Percentiles rank a stretch among this genome's conserved stretches.
phyloP scores from a whole-genome alignment of 2,888 invertebrate genomes.

The Gryllus longicercus region DNA sequence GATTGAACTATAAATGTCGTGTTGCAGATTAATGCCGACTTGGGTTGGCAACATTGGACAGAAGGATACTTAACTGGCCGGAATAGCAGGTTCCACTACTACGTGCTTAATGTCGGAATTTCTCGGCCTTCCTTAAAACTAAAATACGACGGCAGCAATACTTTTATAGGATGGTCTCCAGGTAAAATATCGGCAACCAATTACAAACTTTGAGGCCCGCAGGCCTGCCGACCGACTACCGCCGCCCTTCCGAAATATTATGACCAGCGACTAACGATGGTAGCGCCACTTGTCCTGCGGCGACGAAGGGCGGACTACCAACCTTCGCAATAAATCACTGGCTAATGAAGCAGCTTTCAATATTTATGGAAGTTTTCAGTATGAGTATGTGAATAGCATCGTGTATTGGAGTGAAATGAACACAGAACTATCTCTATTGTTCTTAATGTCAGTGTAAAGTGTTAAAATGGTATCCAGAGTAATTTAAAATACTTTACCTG shows the following conservation, averaged over 20 bases:
- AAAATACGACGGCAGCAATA: neutral
- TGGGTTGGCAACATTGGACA: no score
- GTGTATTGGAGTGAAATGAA: no score
- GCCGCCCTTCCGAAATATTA: neutral
- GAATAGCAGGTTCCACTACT: neutral
- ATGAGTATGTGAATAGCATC: no score
- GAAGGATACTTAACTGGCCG: no score
- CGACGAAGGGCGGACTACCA: neutral
- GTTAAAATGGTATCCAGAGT: no score
- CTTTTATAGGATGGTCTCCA: neutral
- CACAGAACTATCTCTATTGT: no score
- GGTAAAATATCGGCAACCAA: constrained; percentile 8
- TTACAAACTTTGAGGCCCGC: neutral
- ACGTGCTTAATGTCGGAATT: neutral
- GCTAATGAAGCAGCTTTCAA: neutral
- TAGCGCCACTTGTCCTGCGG: neutral
- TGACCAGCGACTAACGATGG: neutral
- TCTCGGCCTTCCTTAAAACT: constrained; percentile 1
- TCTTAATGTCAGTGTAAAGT: no score
- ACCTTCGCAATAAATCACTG: neutral
- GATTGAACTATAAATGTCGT: no score
- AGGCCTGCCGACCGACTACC: neutral
- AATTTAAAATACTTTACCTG: no score
- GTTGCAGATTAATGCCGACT: no score
- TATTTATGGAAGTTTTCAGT: neutral